Evolutionary conservation across 1,140 invertebrate species (phyloP).

Genomic region (Micrasema longulum): DNA sequence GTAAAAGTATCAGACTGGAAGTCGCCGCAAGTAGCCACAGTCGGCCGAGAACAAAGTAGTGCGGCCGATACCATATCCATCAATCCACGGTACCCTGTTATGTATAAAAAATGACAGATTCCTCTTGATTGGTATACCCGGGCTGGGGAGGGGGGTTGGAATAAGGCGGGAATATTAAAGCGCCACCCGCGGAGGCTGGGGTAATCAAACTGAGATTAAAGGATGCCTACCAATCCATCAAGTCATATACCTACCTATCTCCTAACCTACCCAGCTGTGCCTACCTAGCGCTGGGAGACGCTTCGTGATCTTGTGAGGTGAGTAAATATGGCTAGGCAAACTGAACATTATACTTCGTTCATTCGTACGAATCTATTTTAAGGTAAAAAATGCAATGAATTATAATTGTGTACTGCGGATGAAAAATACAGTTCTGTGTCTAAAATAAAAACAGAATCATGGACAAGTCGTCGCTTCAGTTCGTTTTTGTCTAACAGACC

Average conservation of each 20-base stretch:
- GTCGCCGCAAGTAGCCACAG: constrained; percentile 19
- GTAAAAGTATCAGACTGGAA: constrained; percentile 4
- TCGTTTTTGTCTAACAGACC: too few species aligned
- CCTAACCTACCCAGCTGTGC: too few species aligned
- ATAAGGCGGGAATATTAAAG: constrained; percentile 52
- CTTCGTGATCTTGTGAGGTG: constrained; percentile 36
- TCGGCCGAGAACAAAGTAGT: constrained; percentile 29
- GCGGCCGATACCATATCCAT: constrained; percentile 15
- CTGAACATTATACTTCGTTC: too few species aligned
- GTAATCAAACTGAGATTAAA: constrained; percentile 55
- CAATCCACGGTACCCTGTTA: constrained; percentile 10
- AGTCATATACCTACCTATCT: too few species aligned
- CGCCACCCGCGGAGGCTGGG: constrained; percentile 50
- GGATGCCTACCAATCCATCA: constrained; percentile 55
- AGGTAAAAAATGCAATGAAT: too few species aligned
- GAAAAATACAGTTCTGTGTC: too few species aligned
- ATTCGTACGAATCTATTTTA: too few species aligned
- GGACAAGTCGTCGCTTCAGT: too few species aligned
- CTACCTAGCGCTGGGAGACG: constrained; percentile 9
- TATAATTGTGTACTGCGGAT: too few species aligned
- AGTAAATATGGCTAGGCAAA: constrained; percentile 6
- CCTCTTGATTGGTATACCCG: constrained; percentile 28
- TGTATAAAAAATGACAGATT: constrained; percentile 31
- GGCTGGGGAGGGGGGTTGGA: constrained; percentile 36
- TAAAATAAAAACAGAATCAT: too few species aligned